Evolutionary conservation across 2,797 vertebrate genomes (phyloP), one percentile per base, ranked within the genome.

Genomic region (Lindbergichthys nudifrons): DNA sequence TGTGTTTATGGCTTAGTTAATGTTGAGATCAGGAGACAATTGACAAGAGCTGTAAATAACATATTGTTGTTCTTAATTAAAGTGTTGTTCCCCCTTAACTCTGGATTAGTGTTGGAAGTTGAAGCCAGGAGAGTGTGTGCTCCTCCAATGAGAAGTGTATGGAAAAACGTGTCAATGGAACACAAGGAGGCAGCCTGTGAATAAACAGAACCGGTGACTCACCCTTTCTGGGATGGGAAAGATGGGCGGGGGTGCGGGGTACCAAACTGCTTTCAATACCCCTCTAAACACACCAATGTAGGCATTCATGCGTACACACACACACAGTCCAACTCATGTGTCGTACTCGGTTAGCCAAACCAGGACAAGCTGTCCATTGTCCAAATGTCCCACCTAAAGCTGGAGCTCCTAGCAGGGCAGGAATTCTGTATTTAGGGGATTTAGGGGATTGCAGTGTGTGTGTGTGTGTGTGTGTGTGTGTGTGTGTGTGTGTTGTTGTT

Each of bases 131-230:
- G 70, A 54, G 69, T 62, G 72, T 57, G 45, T 79, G 78, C 75
- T 79, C 41, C 67, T 85, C 66, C 70, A 66, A 60, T 41, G 61
- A 75, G 76, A 86, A 90, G 76, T 82, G 87, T 90, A 89, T 90
- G 94, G 94, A 94, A 94, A 94, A 94, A 89, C 70, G 81, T 92
- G 92, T 89, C 88, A 92, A 81, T 89, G 92, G 93, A 94, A 94
- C 88, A 94, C 86, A 86, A 91, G 87, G 70, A 89, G 87, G 75
- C 80, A 92, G 87, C 72, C 84, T 83, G 91, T 92, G 91, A 93
- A 94, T 93, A 93, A 94, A 94, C 92, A 94, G 79, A 89, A 75
- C 63, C 45, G 73, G 87, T 94, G 94, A 94, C 90, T 92, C 74
- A 93, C 86, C 88, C 80, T 91, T 90, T 92, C 91, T 92, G 87